These are phyloP conservation scores for Semnornis frantzii DNA, from an alignment of 2,113 vertebrate genomes.

Conservation along the genomic window DNA sequence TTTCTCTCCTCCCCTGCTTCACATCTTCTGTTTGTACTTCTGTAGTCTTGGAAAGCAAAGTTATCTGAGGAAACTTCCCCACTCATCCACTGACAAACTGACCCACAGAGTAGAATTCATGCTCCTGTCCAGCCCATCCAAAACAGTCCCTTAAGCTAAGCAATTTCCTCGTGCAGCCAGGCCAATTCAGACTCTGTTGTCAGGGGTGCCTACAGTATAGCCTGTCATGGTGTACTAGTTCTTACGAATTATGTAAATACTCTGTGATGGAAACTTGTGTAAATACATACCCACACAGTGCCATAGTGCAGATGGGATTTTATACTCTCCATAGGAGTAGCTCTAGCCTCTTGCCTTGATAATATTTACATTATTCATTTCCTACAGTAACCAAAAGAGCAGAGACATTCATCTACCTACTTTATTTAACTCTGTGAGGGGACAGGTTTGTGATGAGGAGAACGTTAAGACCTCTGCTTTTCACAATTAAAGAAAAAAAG, in stretches of 20 bases:
- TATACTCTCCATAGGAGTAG: background rate
- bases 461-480: background rate
- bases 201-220: background rate
- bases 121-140: background rate
- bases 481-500: background rate
- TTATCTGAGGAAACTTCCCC: background rate
- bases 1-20: background rate
- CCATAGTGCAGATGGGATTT: accelerated
- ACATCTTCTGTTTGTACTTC: background rate
- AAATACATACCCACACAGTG: background rate
- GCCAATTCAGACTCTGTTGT: background rate
- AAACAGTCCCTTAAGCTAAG: background rate
- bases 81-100: background rate
- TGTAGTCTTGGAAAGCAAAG: background rate
- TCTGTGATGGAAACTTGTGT: background rate
- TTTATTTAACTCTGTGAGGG: background rate
- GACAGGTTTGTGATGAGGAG: background rate
- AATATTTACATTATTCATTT: background rate
- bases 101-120: background rate
- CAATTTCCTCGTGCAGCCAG: background rate
- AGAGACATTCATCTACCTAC: background rate
- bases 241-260: background rate
- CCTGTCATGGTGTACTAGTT: background rate
- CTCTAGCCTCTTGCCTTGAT: background rate
- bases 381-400: background rate